These are phyloP conservation scores for Tragelaphus strepsiceros DNA, from an alignment of 2,113 vertebrate genomes.

Conservation along the genomic window DNA sequence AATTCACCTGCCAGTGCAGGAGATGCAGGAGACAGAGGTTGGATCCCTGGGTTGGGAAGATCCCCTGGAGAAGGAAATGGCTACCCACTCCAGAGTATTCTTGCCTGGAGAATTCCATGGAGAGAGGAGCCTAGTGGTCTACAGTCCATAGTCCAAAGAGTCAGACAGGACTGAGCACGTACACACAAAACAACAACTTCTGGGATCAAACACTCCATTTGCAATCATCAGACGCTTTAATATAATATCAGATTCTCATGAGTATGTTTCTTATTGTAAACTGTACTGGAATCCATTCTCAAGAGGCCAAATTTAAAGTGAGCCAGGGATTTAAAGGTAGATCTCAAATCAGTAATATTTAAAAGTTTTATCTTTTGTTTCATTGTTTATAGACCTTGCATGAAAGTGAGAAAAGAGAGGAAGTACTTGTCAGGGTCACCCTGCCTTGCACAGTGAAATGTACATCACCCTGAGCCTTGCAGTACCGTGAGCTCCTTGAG, in stretches of 20 bases:
- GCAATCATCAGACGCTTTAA: background rate
- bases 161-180: background rate
- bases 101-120: background rate
- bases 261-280: background rate
- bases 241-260: background rate
- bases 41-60: background rate
- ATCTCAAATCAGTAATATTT: background rate
- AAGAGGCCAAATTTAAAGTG: background rate
- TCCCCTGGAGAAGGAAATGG: background rate
- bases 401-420: background rate
- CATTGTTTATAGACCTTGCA: background rate
- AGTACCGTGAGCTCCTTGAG: background rate
- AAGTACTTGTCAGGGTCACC: background rate
- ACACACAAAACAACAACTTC: background rate
- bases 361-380: background rate
- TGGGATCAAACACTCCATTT: background rate
- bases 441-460: no score
- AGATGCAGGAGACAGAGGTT: background rate
- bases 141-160: background rate
- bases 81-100: background rate
- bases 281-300: background rate
- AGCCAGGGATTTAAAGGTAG: background rate
- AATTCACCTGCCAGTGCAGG: background rate
- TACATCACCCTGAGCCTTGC: no score
- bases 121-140: background rate